Evolutionary conservation across 2,797 vertebrate genomes (phyloP).

Genomic region (Chelidonichthys spinosus): DNA sequence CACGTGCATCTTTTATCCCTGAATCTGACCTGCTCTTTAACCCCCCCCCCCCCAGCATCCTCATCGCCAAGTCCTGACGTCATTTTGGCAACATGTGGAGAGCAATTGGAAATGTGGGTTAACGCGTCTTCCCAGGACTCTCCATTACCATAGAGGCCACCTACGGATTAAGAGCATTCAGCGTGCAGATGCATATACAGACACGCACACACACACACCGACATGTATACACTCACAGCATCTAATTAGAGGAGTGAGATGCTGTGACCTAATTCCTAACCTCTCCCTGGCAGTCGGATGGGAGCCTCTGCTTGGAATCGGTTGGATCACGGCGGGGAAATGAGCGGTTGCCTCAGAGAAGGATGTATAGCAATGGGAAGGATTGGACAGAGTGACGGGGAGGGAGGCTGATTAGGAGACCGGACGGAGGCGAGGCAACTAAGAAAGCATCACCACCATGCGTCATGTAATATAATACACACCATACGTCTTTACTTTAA

Average conservation of each 20-base stretch:
- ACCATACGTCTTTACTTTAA: not conserved
- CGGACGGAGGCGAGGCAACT: not conserved
- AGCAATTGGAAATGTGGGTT: slow-evolving; percentile 63
- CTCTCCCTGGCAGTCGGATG: slow-evolving; percentile 59
- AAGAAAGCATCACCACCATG: not conserved
- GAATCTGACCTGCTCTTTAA: slow-evolving; percentile 48
- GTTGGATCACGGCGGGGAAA: slow-evolving; percentile 64
- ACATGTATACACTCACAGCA: slow-evolving; percentile 58
- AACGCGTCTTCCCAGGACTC: slow-evolving; percentile 63
- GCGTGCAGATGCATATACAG: slow-evolving; percentile 56
- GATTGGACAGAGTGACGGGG: not conserved
- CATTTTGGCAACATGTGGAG: slow-evolving; percentile 40
- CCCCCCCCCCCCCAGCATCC: slow-evolving; percentile 18
- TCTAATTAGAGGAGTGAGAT: slow-evolving; percentile 78
- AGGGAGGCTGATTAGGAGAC: not conserved
- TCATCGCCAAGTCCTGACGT: slow-evolving; percentile 35
- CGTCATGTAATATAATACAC: not conserved
- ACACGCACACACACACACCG: slow-evolving; percentile 44
- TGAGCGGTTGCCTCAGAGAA: slow-evolving; percentile 23
- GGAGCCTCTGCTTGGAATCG: slow-evolving; percentile 42
- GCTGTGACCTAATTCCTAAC: slow-evolving; percentile 81
- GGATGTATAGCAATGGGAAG: slow-evolving; percentile 24
- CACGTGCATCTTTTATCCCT: slow-evolving; percentile 57
- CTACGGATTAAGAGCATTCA: slow-evolving; percentile 74
- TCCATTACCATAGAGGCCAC: slow-evolving; percentile 74